A percentile compares a stretch with the other conserved stretches of the same genome.
Evolutionary conservation across 2,797 vertebrate species (phyloP).

Genomic region (Rhinatrema bivittatum): DNA sequence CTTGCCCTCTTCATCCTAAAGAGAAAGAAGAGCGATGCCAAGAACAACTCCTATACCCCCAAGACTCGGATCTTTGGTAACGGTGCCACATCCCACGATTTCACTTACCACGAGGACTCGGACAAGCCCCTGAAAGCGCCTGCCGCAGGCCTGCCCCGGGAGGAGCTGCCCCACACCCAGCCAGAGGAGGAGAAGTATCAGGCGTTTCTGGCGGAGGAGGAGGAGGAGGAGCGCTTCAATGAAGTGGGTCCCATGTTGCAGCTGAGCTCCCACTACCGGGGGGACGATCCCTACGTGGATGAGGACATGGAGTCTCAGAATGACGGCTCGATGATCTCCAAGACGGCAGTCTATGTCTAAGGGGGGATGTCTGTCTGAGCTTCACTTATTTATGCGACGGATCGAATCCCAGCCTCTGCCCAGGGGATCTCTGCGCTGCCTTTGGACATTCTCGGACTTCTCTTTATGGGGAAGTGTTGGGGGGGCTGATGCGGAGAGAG

Average conservation of each 20-base stretch:
- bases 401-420: too few species aligned
- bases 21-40: slow-evolving; percentile 60
- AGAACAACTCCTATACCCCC: slow-evolving; percentile 63
- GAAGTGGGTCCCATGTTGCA: slow-evolving; percentile 64
- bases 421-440: too few species aligned
- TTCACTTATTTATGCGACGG: too few species aligned
- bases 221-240: slow-evolving; percentile 56
- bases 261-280: slow-evolving; percentile 40
- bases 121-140: slow-evolving; percentile 51
- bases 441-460: too few species aligned
- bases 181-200: slow-evolving; percentile 67
- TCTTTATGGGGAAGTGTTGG: too few species aligned
- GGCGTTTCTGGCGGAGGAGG: slow-evolving; percentile 59
- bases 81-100: slow-evolving; percentile 59
- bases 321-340: slow-evolving; percentile 85
- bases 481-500: too few species aligned
- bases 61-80: slow-evolving; percentile 74
- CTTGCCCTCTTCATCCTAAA: slow-evolving; percentile 62
- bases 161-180: slow-evolving; percentile 63
- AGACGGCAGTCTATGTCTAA: slow-evolving; percentile 83
- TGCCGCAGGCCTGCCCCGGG: slow-evolving; percentile 58
- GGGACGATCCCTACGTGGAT: slow-evolving; percentile 38
- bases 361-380: too few species aligned
- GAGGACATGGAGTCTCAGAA: slow-evolving; percentile 85
- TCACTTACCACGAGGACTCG: slow-evolving; percentile 54